phyloP scores from a whole-genome alignment of 92 coral and sea anemone species.

The Paragorgia papillata region DNA sequence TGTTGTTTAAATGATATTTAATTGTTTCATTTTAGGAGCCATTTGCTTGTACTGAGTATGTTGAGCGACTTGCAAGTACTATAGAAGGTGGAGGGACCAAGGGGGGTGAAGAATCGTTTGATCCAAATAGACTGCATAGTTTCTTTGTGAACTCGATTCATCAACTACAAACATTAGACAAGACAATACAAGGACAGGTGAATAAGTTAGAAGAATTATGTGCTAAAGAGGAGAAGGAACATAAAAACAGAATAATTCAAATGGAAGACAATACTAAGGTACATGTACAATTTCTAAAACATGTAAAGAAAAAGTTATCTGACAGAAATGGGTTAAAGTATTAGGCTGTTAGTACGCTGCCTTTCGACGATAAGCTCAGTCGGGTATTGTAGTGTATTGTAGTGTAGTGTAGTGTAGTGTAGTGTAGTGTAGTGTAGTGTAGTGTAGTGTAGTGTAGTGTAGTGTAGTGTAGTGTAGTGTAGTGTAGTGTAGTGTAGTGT shows the following conservation, averaged over 20 bases:
- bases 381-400: too few relatives aligned
- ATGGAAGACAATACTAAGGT: slow-evolving; percentile 89
- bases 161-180: slow-evolving; percentile 82
- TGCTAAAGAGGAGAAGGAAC: slow-evolving; percentile 89
- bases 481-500: too few relatives aligned
- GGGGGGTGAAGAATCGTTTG: slow-evolving; percentile 82
- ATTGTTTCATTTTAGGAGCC: slow-evolving; percentile 63
- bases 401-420: too few relatives aligned
- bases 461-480: too few relatives aligned
- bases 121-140: slow-evolving; percentile 78
- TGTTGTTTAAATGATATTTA: too few relatives aligned
- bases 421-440: too few relatives aligned
- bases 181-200: slow-evolving; percentile 92
- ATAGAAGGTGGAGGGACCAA: slow-evolving; percentile 96
- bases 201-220: slow-evolving; percentile 95
- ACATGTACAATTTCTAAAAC: not conserved
- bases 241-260: slow-evolving; percentile 75
- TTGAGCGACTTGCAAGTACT: slow-evolving; percentile 94
- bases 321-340: too few relatives aligned
- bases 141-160: slow-evolving; percentile 82
- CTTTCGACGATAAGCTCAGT: too few relatives aligned
- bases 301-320: too few relatives aligned
- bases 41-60: slow-evolving; percentile 88
- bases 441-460: too few relatives aligned
- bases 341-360: too few relatives aligned